These are phyloP conservation scores for Calidris pugnax DNA, from an alignment of 2,113 vertebrate species.

Conservation along the genomic window DNA sequence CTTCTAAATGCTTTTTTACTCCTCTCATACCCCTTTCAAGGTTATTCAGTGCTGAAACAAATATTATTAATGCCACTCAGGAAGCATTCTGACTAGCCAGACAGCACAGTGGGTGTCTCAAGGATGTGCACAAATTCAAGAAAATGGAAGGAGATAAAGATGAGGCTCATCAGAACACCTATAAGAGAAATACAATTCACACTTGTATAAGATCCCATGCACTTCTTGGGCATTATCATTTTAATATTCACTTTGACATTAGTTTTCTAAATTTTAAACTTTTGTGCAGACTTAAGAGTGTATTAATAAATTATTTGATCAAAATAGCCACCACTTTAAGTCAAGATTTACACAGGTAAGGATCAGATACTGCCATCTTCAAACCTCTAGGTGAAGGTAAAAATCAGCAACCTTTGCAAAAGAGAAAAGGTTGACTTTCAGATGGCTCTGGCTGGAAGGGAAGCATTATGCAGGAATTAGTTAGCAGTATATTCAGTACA, in stretches of 20 bases:
- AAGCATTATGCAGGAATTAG: not conserved
- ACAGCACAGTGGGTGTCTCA: not conserved
- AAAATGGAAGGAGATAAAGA: not conserved
- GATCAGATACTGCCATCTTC: not conserved
- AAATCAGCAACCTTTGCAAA: not conserved
- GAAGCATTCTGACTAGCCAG: conserved; percentile 12
- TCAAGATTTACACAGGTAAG: not conserved
- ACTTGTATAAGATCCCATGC: not conserved
- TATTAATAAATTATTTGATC: not conserved
- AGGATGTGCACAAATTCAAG: not conserved
- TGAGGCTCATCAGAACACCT: not conserved
- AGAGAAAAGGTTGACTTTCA: not conserved
- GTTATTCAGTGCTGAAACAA: conserved; percentile 54
- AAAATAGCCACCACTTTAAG: not conserved
- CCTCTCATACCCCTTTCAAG: conserved; percentile 37
- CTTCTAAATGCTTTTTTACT: conserved; percentile 56
- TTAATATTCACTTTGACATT: not conserved
- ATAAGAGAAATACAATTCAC: not conserved
- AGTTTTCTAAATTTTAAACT: not conserved
- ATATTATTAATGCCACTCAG: conserved; percentile 50
- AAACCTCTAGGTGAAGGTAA: not conserved
- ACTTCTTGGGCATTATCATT: not conserved
- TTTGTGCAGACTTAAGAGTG: not conserved
- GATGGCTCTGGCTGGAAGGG: not conserved
- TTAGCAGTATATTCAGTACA: not conserved